phyloP scores from a whole-genome alignment of 53 echinoderm and acorn worm species.

The Arbacia lixula region DNA sequence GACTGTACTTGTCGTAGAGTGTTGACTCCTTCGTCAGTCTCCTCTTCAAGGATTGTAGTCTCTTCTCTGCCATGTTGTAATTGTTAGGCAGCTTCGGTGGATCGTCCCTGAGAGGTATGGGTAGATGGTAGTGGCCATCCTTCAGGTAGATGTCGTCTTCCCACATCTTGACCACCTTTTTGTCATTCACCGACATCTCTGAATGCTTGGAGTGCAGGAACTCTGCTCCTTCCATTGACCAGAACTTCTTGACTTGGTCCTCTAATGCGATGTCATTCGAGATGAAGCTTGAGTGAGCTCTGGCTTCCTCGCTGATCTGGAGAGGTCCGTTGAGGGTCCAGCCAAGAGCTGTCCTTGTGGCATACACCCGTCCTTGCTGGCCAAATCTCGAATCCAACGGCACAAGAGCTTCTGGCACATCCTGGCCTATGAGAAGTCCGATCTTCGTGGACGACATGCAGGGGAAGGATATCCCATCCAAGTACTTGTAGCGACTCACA shows the following conservation, averaged over 20 bases:
- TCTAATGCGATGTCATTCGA: background rate
- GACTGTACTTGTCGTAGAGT: too few species aligned
- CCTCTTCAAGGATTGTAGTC: constrained; percentile 24
- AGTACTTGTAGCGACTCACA: too few species aligned
- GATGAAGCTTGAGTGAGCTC: constrained; percentile 18
- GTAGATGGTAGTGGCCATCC: too few species aligned
- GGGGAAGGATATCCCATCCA: too few species aligned
- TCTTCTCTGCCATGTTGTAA: background rate
- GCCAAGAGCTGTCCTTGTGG: too few species aligned
- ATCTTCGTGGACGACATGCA: too few species aligned
- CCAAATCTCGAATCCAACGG: too few species aligned
- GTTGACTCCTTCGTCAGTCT: constrained; percentile 21
- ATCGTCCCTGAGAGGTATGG: constrained; percentile 19
- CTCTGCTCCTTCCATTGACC: constrained; percentile 7
- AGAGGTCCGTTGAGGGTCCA: too few species aligned
- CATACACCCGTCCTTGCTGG: too few species aligned
- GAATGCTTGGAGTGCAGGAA: background rate
- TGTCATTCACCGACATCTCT: constrained; percentile 31
- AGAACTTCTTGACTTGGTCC: constrained; percentile 24
- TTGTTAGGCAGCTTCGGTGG: background rate
- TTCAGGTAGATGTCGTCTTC: constrained; percentile 2
- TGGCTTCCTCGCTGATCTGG: too few species aligned
- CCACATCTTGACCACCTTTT: constrained; percentile 2
- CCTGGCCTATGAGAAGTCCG: too few species aligned
- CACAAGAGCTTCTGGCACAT: too few species aligned